A percentile compares a stretch with the other conserved stretches of the same genome.
These are phyloP conservation scores for Xenops minutus DNA, from an alignment of 2,797 vertebrate species.

Conservation along the genomic window DNA sequence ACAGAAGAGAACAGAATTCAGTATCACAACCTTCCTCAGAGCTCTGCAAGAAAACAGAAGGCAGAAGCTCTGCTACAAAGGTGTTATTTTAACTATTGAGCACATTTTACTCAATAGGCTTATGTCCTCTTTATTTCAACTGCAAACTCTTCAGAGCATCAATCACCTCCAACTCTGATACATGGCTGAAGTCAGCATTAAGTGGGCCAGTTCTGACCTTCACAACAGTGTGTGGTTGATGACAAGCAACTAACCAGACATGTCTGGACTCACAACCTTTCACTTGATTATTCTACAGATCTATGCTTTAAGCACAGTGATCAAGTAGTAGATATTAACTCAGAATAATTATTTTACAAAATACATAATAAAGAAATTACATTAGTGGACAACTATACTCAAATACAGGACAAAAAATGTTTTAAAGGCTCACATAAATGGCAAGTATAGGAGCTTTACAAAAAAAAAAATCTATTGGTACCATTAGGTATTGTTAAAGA, in stretches of 20 bases:
- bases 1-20: neutral
- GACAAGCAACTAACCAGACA: neutral
- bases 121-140: neutral
- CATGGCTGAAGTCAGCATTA: neutral
- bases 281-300: neutral
- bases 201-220: neutral
- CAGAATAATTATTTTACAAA: neutral
- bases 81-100: neutral
- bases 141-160: neutral
- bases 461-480: neutral
- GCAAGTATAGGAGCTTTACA: neutral
- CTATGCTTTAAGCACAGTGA: neutral
- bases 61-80: neutral
- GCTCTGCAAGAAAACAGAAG: neutral
- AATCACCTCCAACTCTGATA: neutral
- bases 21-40: neutral
- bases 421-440: neutral
- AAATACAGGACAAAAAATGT: neutral
- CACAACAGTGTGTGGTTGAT: neutral
- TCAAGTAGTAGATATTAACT: neutral
- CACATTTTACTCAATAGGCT: neutral
- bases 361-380: neutral
- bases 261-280: neutral
- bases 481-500: neutral
- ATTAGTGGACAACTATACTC: neutral